phyloP scores from a whole-genome alignment of 2,888 invertebrate genomes.

The Germaria angustata region DNA sequence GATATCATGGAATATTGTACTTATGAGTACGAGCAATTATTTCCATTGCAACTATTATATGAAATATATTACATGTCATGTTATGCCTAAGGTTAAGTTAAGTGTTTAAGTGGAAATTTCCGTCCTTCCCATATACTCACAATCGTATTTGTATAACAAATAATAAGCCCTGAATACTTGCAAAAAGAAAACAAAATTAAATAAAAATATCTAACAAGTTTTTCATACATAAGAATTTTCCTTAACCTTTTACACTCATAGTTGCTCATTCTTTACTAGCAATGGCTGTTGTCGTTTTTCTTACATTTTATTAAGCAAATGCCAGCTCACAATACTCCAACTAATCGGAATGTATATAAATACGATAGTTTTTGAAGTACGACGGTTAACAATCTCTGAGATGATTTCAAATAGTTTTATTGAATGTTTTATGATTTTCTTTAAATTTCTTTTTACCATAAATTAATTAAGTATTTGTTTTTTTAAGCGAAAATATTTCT shows the following conservation, averaged over 20 bases:
- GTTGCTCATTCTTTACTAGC: background rate
- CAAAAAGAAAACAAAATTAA: background rate
- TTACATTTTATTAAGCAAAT: slow-evolving; percentile 19
- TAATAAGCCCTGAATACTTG: slow-evolving; percentile 21
- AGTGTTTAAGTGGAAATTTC: slow-evolving; percentile 63
- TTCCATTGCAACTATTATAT: background rate
- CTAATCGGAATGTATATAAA: background rate
- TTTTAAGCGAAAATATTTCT: too few relatives aligned
- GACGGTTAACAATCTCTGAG: background rate
- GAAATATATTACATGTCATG: slow-evolving; percentile 12
- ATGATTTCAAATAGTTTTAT: too few relatives aligned
- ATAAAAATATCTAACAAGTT: slow-evolving; percentile 2
- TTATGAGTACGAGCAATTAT: background rate
- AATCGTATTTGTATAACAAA: slow-evolving; percentile 19
- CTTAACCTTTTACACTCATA: background rate
- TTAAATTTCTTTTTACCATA: too few relatives aligned
- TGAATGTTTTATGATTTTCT: too few relatives aligned
- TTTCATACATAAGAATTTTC: background rate
- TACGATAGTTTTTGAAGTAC: background rate
- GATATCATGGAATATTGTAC: slow-evolving; percentile 13
- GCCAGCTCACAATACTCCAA: background rate
- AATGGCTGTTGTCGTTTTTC: background rate
- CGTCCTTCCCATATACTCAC: slow-evolving; percentile 44
- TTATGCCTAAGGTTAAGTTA: slow-evolving; percentile 59
- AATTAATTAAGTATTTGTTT: too few relatives aligned